A percentile compares a stretch with the other conserved stretches of the same genome.
Evolutionary conservation across 2,888 invertebrate genomes (phyloP).

Genomic region (Tetragonula carbonaria): DNA sequence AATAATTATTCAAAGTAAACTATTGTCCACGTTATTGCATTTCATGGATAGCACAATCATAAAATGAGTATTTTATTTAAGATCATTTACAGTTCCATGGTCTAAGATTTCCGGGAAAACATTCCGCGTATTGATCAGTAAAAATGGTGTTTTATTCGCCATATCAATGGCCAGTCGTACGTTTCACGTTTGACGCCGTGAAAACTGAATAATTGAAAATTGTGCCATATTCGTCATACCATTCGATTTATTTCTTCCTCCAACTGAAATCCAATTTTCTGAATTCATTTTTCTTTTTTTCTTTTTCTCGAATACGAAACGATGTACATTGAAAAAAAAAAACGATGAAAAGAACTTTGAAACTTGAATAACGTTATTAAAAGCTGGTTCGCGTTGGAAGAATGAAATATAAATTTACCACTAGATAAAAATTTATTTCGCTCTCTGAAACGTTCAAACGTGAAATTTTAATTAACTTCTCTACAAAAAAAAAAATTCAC

Average conservation of each 20-base stretch:
- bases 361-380: not conserved
- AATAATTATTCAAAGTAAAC: not conserved
- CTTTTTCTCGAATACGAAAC: not conserved
- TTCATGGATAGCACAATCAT: not conserved
- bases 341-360: not conserved
- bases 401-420: not conserved
- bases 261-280: slow-evolving; percentile 2
- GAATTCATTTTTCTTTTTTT: not conserved
- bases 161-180: not conserved
- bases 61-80: not conserved
- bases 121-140: not conserved
- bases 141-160: not conserved
- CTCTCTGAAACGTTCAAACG: not conserved
- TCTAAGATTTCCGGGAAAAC: not conserved
- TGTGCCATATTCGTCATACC: not conserved
- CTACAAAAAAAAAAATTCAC: no score
- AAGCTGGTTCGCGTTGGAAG: not conserved
- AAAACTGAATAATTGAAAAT: slow-evolving; percentile 7
- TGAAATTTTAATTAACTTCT: no score
- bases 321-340: no score
- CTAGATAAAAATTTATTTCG: not conserved
- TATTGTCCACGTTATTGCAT: not conserved
- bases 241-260: not conserved
- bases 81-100: not conserved
- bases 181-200: not conserved